Evolutionary conservation across 37 sponge, comb jelly and placozoan genomes (phyloP).

Genomic region (Mnemiopsis leidyi): DNA sequence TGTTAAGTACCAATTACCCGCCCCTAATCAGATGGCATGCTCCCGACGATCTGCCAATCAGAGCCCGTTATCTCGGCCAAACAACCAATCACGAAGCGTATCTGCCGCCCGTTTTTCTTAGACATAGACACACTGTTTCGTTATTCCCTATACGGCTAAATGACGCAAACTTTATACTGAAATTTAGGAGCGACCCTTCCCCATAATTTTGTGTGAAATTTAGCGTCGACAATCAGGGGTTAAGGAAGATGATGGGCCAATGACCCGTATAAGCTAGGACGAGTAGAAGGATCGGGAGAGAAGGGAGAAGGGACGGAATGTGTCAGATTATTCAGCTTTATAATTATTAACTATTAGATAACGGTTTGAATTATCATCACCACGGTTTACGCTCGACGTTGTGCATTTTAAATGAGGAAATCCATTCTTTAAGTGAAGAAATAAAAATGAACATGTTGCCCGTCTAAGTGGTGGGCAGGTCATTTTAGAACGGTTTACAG

Average conservation of each 20-base stretch:
- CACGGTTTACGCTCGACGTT: no score
- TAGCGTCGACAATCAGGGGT: constrained; percentile 7
- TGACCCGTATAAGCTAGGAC: not conserved
- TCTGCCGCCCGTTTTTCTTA: not conserved
- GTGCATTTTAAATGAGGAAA: no score
- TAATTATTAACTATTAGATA: no score
- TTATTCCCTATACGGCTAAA: not conserved
- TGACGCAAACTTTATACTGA: not conserved
- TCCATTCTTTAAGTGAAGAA: no score
- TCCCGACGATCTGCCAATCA: not conserved
- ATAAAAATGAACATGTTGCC: no score
- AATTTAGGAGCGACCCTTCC: not conserved
- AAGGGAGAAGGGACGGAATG: no score
- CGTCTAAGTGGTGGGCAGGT: no score
- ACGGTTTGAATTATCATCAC: no score
- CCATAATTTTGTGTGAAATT: constrained; percentile 9
- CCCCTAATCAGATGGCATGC: not conserved
- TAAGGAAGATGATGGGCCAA: not conserved
- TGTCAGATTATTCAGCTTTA: no score
- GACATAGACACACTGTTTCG: not conserved
- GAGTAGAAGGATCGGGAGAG: not conserved
- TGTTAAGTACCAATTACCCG: not conserved
- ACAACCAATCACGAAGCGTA: not conserved
- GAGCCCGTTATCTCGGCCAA: not conserved
- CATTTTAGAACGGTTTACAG: no score